Base-by-base conservation (phyloP, 2,888 invertebrate genomes). In the Anaspis maculata region DNA sequence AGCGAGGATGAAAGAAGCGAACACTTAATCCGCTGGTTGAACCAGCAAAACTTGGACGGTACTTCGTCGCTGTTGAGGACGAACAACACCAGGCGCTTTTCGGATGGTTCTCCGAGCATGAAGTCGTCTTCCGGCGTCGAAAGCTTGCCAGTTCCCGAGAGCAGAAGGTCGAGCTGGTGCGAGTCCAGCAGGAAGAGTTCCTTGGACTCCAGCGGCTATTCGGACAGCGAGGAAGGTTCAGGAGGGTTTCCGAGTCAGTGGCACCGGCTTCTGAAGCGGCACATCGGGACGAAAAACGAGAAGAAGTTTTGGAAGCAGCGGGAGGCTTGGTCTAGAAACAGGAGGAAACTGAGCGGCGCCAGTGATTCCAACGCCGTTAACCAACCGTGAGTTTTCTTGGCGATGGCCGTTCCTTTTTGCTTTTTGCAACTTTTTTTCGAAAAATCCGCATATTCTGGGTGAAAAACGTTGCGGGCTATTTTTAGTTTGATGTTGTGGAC, bases 251-350 rank as follows among this genome's bases (percentile, higher is more conserved):
- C 52, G n/a, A 51, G 48, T 13, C 63, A 62, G 32, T 64, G 64
- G 64, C 57, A 57, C 32, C 51, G 54, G 34, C 51, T 64, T 30
- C 52, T 62, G 32, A 58, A 55, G 41, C 56, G 59, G 41, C 49
- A 61, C 39, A 48, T 58, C 6, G 57, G 54, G 25, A 50, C 59
- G 12, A 62, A 59, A 36, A 62, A 59, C 16, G 66, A 66, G 38
- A 57, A 63, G 41, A 52, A 64, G 36, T 38, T 66, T 37, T 57
- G 57, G 51, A 63, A 66, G 43, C 66, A 67, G 40, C 47, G 67
- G 42, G 65, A 65, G 40, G 66, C 65, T 2, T 67, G 67, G 67
- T 62, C 66, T 16, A 56, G 64, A 42, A 65, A 62, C 39, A 54
- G 56, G 28, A 54, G 65, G 45, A 64, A 62, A 47, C 42, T 66